These are phyloP conservation scores for Holocentrus rufus DNA, from an alignment of 2,797 vertebrate genomes.

Conservation along the genomic window DNA sequence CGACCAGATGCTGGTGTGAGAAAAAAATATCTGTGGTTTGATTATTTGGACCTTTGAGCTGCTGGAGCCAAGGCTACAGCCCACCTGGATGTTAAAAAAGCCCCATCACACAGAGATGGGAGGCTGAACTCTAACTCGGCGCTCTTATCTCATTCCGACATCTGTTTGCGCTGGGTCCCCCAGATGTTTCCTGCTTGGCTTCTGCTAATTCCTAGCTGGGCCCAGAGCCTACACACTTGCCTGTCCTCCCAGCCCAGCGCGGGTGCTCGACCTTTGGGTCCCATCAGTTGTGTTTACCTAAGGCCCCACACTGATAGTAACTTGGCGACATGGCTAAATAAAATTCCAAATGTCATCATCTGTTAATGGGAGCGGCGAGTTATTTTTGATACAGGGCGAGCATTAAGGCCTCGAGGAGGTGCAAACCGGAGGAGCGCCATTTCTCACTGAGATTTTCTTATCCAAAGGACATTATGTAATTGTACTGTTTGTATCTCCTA, in stretches of 20 bases:
- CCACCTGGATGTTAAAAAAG: slow-evolving; percentile 81
- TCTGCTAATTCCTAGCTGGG: slow-evolving; percentile 71
- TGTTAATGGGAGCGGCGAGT: slow-evolving; percentile 68
- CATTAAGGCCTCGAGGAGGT: slow-evolving; percentile 56
- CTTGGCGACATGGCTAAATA: slow-evolving; percentile 80
- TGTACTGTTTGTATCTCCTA: slow-evolving; percentile 25
- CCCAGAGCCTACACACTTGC: slow-evolving; percentile 70
- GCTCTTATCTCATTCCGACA: slow-evolving; percentile 83
- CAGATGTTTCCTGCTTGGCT: slow-evolving; percentile 89
- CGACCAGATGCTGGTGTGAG: slow-evolving; percentile 81
- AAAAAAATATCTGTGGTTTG: slow-evolving; percentile 64
- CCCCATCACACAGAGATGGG: slow-evolving; percentile 68
- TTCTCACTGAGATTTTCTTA: slow-evolving; percentile 45
- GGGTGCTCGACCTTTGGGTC: slow-evolving; percentile 71
- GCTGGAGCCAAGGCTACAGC: slow-evolving; percentile 76
- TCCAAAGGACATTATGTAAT: slow-evolving; percentile 58
- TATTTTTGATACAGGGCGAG: slow-evolving; percentile 72
- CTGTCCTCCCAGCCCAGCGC: slow-evolving; percentile 62
- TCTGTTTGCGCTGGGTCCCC: slow-evolving; percentile 83
- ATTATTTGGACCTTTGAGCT: slow-evolving; percentile 80
- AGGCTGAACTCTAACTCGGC: slow-evolving; percentile 68
- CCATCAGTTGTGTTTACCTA: slow-evolving; percentile 80
- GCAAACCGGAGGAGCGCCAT: slow-evolving; percentile 43
- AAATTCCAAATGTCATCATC: slow-evolving; percentile 78
- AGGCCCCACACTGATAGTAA: slow-evolving; percentile 73